Conservation (phyloP, 2,888 invertebrate species). For the Cryptocephalus primarius region DNA sequence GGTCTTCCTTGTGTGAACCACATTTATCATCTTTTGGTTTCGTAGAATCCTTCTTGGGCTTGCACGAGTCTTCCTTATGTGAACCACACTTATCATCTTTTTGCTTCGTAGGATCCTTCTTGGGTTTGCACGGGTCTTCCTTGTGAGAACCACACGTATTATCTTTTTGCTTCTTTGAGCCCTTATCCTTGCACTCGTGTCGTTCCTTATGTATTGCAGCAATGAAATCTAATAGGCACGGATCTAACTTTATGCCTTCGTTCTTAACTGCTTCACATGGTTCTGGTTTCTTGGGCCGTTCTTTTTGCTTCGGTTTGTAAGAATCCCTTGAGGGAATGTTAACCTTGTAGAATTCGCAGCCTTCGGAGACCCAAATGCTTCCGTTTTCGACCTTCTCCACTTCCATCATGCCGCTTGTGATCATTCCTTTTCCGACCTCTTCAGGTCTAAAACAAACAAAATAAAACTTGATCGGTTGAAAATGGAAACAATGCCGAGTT, state of each 20-base stretch:
- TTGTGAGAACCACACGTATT: not conserved
- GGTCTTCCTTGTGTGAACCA: conserved; percentile 9
- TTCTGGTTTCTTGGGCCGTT: not conserved
- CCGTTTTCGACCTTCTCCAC: conserved; percentile 35
- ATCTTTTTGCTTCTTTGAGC: conserved; percentile 7
- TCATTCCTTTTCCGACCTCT: conserved; percentile 30
- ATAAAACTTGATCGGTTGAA: no score
- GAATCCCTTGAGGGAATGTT: conserved; percentile 22
- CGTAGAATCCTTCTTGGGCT: conserved; percentile 10
- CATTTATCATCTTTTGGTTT: conserved; percentile 13
- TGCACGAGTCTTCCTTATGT: conserved; percentile 11
- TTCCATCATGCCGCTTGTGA: conserved; percentile 23
- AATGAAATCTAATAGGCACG: not conserved
- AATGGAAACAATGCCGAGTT: no score
- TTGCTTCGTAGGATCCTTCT: conserved; percentile 11
- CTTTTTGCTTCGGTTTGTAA: conserved; percentile 3
- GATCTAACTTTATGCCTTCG: not conserved
- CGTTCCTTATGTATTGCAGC: not conserved
- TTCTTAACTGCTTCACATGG: not conserved
- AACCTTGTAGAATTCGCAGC: conserved; percentile 23
- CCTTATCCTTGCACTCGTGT: no score
- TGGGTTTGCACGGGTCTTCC: conserved; percentile 10
- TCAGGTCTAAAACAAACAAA: conserved; percentile 14
- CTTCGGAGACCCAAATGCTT: conserved; percentile 44
- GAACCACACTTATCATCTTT: conserved; percentile 13